Conservation (phyloP, 2,888 invertebrate species). For the Lordiphosa fenestrarum region DNA sequence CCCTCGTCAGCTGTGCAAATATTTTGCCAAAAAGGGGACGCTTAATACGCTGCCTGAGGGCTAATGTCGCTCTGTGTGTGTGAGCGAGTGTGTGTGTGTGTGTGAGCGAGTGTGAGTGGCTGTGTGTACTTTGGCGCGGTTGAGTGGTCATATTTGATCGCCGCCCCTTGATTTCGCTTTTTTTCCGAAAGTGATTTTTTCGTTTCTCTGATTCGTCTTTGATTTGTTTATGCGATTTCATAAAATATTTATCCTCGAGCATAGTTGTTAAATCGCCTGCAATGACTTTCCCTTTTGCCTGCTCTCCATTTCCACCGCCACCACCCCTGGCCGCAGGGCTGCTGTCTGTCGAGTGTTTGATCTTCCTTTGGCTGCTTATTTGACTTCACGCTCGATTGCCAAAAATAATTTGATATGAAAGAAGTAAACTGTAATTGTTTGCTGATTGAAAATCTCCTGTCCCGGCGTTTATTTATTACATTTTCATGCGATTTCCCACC, state of each 20-base stretch:
- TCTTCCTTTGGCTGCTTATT: conserved; percentile 60
- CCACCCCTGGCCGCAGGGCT: conserved; percentile 4
- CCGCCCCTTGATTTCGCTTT: conserved; percentile 52
- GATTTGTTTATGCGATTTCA: conserved; percentile 77
- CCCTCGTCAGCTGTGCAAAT: conserved; percentile 55
- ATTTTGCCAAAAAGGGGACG: conserved; percentile 52
- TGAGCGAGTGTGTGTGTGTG: conserved; percentile 3
- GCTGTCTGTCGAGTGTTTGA: conserved; percentile 52
- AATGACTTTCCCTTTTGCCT: conserved; percentile 68
- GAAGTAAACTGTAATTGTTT: conserved; percentile 74
- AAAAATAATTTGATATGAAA: conserved; percentile 75
- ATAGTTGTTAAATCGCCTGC: conserved; percentile 78
- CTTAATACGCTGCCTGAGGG: conserved; percentile 57
- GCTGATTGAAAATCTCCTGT: conserved; percentile 70
- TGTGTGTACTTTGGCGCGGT: conserved; percentile 61
- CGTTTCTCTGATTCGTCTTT: conserved; percentile 62
- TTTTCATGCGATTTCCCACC: conserved; percentile 22
- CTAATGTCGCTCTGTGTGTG: conserved; percentile 48
- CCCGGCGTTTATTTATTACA: conserved; percentile 35
- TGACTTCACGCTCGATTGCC: conserved; percentile 73
- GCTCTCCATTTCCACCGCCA: conserved; percentile 3
- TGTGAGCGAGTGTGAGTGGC: too few relatives aligned
- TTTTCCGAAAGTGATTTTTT: conserved; percentile 50
- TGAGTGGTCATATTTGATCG: conserved; percentile 75
- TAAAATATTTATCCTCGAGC: conserved; percentile 77